Base-by-base conservation (phyloP, 2,113 vertebrate species). In the Apodemus sylvaticus region DNA sequence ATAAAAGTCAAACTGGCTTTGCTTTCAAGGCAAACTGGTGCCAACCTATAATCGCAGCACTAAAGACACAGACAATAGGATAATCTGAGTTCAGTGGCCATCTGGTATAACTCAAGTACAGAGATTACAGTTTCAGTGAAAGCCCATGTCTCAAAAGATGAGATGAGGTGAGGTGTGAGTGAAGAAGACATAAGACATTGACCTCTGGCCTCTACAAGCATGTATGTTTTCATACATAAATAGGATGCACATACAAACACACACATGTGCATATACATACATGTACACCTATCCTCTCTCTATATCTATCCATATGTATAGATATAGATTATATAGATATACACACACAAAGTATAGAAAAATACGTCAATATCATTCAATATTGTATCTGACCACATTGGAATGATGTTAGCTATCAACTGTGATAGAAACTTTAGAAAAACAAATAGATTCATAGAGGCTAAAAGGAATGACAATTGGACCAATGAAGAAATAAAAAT, bases 261-360 rank as follows among this genome's bases (percentile, higher is more conserved):
- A 58, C 9, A 58, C 0, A 2, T 10, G 2, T 29, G 20, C 19
- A 16, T 6, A 60, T 11, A 36, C 6, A 48, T 29, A 77, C 1
- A 11, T 3, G 29, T 1, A 31, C 45, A 48, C 7, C 45, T 48
- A 48, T 48, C 45, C 45, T 48, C 45, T 48, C 45, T 48, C 45
- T 48, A 48, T 48, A 48, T 48, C 45, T 48, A 48, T 48, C 45
- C 7, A 48, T 48, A 48, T 48, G 45, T 48, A n/a, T n/a, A n/a
- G n/a, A n/a, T n/a, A n/a, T n/a, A n/a, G n/a, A n/a, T n/a, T n/a
- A n/a, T 39, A 11, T 22, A 48, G 5, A 53, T 8, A 53, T 53
- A 55, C 16, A 78, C 42, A 51, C 12, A 34, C 26, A 53, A 24
- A 36, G 1, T 81, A 58, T 24, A 58, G 36, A 10, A 82, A 58